These are phyloP conservation scores for Drosophila willistoni DNA, from an alignment of 1,140 invertebrate genomes.

Conservation along the genomic window DNA sequence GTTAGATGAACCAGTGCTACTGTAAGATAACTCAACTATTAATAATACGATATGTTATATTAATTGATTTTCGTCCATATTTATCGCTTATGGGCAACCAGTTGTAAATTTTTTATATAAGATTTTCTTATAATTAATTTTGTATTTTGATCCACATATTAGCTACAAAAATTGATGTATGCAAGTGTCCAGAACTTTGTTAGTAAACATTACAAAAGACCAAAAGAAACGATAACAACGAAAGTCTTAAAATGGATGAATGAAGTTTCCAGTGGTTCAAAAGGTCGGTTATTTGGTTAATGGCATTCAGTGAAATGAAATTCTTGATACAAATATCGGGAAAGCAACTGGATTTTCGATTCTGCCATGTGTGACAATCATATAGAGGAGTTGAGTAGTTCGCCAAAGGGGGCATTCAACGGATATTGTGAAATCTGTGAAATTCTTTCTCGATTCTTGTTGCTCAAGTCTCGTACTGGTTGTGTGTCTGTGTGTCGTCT, in stretches of 20 bases:
- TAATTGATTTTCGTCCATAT: too few species aligned
- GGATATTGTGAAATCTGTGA: constrained; percentile 63
- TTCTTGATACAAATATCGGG: constrained; percentile 25
- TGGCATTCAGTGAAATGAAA: constrained; percentile 59
- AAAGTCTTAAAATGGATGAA: neutral
- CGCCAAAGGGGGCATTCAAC: constrained; percentile 42
- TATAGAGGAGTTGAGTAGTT: constrained; percentile 62
- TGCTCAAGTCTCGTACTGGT: constrained; percentile 3
- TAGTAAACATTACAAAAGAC: too few species aligned
- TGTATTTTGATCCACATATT: too few species aligned
- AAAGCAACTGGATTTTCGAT: constrained; percentile 26
- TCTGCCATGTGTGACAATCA: constrained; percentile 52
- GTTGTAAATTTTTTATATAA: too few species aligned
- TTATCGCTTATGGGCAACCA: too few species aligned
- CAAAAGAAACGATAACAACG: too few species aligned
- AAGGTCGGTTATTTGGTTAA: constrained; percentile 39
- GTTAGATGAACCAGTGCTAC: neutral
- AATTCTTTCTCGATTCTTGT: neutral
- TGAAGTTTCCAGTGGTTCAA: neutral
- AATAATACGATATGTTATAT: too few species aligned
- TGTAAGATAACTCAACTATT: too few species aligned
- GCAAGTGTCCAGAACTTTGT: too few species aligned
- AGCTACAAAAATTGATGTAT: too few species aligned
- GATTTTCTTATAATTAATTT: too few species aligned
- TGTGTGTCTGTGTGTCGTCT: constrained; percentile 61